phyloP scores from a whole-genome alignment of 2,113 vertebrate species.

The Centropus unirufus region DNA sequence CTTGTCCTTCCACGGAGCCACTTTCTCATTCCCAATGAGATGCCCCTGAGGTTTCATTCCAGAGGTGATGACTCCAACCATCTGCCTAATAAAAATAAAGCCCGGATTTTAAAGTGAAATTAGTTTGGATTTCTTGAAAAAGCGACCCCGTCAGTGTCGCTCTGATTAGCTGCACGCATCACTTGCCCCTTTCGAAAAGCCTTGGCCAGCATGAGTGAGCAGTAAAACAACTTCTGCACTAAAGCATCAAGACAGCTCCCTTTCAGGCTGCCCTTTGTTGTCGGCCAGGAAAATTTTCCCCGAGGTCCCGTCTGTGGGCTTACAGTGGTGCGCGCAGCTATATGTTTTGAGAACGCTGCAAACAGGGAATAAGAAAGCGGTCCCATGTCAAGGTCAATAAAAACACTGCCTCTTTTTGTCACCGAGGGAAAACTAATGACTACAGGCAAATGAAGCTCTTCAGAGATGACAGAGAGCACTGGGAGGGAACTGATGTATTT shows the following conservation, averaged over 20 bases:
- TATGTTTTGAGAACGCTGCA: background rate
- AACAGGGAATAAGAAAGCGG: background rate
- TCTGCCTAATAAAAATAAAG: background rate
- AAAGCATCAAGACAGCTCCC: background rate
- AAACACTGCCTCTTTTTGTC: constrained; percentile 15
- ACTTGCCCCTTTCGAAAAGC: constrained; percentile 4
- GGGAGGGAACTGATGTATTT: constrained; percentile 47
- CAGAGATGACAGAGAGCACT: background rate
- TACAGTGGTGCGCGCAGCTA: fast-evolving
- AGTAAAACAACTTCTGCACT: constrained; percentile 15
- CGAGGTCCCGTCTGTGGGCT: background rate
- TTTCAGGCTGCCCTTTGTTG: background rate
- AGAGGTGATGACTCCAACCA: background rate
- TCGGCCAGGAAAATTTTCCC: background rate
- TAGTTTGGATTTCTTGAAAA: constrained; percentile 1
- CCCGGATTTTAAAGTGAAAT: background rate
- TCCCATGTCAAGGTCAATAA: constrained; percentile 26
- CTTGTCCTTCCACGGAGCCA: background rate
- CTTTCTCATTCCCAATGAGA: background rate
- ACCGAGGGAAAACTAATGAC: constrained; percentile 23
- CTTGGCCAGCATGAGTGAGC: background rate
- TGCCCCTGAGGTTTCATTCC: background rate
- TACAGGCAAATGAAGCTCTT: background rate
- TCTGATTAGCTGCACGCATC: background rate
- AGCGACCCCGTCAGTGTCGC: background rate